Evolutionary conservation across 2,888 invertebrate species (phyloP).

Genomic region (Temnothorax unifasciatus): DNA sequence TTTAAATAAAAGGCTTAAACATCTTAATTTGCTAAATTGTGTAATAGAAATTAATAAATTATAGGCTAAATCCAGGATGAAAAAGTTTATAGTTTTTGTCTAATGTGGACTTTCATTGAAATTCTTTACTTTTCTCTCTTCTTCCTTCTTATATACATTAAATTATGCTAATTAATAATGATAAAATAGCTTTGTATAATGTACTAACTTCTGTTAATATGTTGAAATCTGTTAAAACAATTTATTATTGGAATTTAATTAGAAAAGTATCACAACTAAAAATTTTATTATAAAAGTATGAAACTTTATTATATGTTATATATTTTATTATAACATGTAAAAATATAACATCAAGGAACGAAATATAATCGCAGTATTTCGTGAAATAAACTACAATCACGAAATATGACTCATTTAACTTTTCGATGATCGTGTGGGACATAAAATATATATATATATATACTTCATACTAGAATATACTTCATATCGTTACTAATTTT

Average conservation of each 20-base stretch:
- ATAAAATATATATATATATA: too few relatives aligned
- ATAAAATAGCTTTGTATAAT: background rate
- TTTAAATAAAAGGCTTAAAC: background rate
- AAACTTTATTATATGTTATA: conserved; percentile 60
- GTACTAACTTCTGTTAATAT: background rate
- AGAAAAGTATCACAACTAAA: background rate
- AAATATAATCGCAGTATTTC: conserved; percentile 46
- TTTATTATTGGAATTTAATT: conserved; percentile 7
- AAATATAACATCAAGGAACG: conserved; percentile 48
- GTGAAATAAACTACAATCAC: conserved; percentile 61
- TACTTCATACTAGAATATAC: background rate
- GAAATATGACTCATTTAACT: background rate
- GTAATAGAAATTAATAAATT: conserved; percentile 11
- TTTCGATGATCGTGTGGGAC: background rate
- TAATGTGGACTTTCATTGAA: background rate
- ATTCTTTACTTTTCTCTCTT: background rate
- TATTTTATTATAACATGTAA: conserved; percentile 33
- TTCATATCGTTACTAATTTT: background rate
- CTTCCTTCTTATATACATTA: background rate
- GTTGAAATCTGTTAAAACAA: background rate
- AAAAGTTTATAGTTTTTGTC: background rate
- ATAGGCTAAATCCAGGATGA: background rate
- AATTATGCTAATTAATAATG: background rate
- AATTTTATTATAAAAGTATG: conserved; percentile 76
- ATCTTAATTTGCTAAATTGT: background rate